Evolutionary conservation across 2,888 invertebrate species (phyloP).

Genomic region (Liodrosophila aerea): DNA sequence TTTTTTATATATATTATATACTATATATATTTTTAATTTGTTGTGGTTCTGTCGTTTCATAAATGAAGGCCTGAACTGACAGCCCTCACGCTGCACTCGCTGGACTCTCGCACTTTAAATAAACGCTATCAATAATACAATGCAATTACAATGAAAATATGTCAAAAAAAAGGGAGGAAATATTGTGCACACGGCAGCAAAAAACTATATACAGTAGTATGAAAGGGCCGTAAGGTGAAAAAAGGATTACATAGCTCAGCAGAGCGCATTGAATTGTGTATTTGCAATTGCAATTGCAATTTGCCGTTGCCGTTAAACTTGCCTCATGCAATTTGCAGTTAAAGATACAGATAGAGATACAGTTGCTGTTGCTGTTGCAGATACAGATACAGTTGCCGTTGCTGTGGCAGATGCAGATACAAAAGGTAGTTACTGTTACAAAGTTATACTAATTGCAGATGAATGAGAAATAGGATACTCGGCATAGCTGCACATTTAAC

Average conservation of each 20-base stretch:
- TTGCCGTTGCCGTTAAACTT: slow-evolving; percentile 13
- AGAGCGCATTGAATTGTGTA: slow-evolving; percentile 35
- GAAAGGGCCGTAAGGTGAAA: slow-evolving; percentile 12
- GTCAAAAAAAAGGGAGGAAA: slow-evolving; percentile 32
- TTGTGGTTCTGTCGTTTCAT: slow-evolving; percentile 57
- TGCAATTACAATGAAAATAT: slow-evolving; percentile 58
- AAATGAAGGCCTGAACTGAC: slow-evolving; percentile 56
- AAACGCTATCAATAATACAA: slow-evolving; percentile 66
- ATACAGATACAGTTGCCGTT: background rate
- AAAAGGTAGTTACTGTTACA: slow-evolving; percentile 14
- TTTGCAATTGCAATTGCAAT: slow-evolving; percentile 20
- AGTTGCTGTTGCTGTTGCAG: background rate
- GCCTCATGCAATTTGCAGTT: slow-evolving; percentile 32
- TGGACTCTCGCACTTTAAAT: slow-evolving; percentile 21
- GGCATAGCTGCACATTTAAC: slow-evolving; percentile 3
- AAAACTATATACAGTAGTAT: slow-evolving; percentile 12
- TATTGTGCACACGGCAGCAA: too few species aligned
- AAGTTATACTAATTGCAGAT: slow-evolving; percentile 13
- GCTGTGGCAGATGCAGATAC: slow-evolving; percentile 10
- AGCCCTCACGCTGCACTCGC: slow-evolving; percentile 25
- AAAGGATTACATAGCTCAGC: slow-evolving; percentile 38
- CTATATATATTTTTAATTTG: slow-evolving; percentile 26
- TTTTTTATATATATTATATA: background rate
- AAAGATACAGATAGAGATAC: slow-evolving; percentile 17
- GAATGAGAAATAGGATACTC: slow-evolving; percentile 6